Evolutionary conservation across 2,888 invertebrate species (phyloP).

Genomic region (Drosophila trichaetosa): DNA sequence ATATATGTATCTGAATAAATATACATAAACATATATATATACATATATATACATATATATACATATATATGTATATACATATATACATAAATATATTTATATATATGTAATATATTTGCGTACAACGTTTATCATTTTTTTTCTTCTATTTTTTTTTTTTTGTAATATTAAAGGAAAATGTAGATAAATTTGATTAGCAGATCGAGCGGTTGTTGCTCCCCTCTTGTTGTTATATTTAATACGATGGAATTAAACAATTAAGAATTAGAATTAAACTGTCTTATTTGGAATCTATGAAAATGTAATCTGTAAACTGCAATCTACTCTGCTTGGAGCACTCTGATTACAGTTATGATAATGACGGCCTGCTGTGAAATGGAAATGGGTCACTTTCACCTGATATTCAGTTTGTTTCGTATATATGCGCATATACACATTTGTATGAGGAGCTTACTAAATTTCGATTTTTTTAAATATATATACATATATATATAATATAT

Average conservation of each 20-base stretch:
- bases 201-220: constrained; percentile 26
- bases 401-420: constrained; percentile 3
- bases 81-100: constrained; percentile 4
- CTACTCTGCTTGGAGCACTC: constrained; percentile 11
- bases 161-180: constrained; percentile 53
- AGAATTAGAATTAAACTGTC: no score
- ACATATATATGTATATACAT: not conserved
- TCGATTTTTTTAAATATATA: not conserved
- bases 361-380: not conserved
- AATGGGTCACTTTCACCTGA: not conserved
- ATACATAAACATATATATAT: not conserved
- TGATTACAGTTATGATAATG: constrained; percentile 1
- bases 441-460: not conserved
- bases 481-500: not conserved
- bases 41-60: not conserved
- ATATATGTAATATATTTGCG: constrained; percentile 11
- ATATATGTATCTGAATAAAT: not conserved
- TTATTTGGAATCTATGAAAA: constrained; percentile 21
- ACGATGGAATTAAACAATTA: constrained; percentile 43
- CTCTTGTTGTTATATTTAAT: constrained; percentile 64
- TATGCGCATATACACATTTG: not conserved
- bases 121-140: constrained; percentile 1
- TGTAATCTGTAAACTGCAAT: constrained; percentile 18
- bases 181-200: constrained; percentile 66
- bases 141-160: constrained; percentile 39